A percentile compares a stretch with the other conserved stretches of the same genome.
These are phyloP conservation scores for Ochlodes sylvanus DNA, from an alignment of 2,888 invertebrate genomes.

Conservation along the genomic window DNA sequence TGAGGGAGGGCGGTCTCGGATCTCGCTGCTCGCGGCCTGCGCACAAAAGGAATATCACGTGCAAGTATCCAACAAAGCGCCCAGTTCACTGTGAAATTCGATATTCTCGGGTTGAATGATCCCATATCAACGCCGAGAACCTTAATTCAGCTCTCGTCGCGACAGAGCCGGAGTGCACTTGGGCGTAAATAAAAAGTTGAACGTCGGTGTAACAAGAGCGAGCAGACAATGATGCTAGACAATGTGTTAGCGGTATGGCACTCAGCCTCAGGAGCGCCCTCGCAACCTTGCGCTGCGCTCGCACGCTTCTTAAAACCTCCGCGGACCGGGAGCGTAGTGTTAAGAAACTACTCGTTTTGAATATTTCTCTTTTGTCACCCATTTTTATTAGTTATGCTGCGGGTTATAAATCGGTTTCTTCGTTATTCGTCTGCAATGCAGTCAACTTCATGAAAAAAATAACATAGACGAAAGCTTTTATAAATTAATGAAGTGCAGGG, in stretches of 20 bases:
- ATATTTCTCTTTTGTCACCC: too few species aligned
- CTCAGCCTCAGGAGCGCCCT: conserved; percentile 71
- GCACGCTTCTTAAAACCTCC: conserved; percentile 20
- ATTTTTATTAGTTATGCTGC: too few species aligned
- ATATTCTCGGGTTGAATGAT: conserved; percentile 83
- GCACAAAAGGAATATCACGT: conserved; percentile 78
- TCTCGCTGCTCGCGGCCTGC: conserved; percentile 36
- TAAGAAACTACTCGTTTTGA: neutral
- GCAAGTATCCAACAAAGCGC: conserved; percentile 80
- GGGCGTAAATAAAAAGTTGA: conserved; percentile 84
- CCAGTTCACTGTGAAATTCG: conserved; percentile 80
- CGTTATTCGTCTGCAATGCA: too few species aligned
- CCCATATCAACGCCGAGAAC: conserved; percentile 82
- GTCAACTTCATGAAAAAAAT: too few species aligned
- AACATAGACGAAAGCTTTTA: too few species aligned
- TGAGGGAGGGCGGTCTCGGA: conserved; percentile 36
- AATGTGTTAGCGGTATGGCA: conserved; percentile 79
- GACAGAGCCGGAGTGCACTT: conserved; percentile 81
- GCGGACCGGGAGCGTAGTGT: conserved; percentile 9
- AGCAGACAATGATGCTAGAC: conserved; percentile 79
- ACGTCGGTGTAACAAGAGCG: conserved; percentile 74
- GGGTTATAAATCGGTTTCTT: too few species aligned
- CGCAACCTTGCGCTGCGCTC: conserved; percentile 51
- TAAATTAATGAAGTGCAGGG: too few species aligned
- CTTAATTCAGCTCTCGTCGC: conserved; percentile 81